Base-by-base conservation (phyloP, 2,888 invertebrate genomes). In the Gryllus longicercus region DNA sequence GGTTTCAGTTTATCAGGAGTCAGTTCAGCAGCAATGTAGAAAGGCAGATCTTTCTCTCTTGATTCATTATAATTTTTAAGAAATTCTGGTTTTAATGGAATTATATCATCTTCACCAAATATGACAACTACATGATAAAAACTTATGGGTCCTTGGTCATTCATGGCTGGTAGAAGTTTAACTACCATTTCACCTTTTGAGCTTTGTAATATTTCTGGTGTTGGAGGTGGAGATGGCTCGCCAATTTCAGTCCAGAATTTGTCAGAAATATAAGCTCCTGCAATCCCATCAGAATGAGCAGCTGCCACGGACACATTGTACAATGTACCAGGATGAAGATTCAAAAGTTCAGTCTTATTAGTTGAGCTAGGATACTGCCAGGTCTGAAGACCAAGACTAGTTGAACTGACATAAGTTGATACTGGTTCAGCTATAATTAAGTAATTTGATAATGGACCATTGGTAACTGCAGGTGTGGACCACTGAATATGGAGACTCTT, bases 1-100 rank as follows among this genome's bases (percentile, higher is more conserved):
- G 63, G 16, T n/a, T 63, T 63, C 63, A 63, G n/a, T 63, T 88
- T 90, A 83, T 91, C 89, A 38, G 93, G 92, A 80, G 91, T 90
- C 81, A 97, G 87, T 86, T 95, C 94, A 0, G 95, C 96, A 11
- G 95, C 90, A 51, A 96, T 92, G 85, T 97, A 97, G 86, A 95
- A 96, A 3, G 92, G 91, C 8, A 92, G 86, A 0, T 92, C 93
- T 82, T 93, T 91, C 75, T 90, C 89, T 79, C 88, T 88, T 0
- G 96, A 93, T 84, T 91, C 90, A 80, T 91, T 87, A 87, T 92
- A 93, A 84, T 92, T 90, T n/a, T 90, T 90, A 21, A 93, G 88
- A 79, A 89, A 89, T 63, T 91, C 90, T 80, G 87, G 88, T 82
- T 91, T 91, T 85, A 91, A 93, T 25, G 90, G 91, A 83, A 89